Conservation (phyloP, 2,113 vertebrate genomes). For the Sinocyclocheilus anshuiensis region DNA sequence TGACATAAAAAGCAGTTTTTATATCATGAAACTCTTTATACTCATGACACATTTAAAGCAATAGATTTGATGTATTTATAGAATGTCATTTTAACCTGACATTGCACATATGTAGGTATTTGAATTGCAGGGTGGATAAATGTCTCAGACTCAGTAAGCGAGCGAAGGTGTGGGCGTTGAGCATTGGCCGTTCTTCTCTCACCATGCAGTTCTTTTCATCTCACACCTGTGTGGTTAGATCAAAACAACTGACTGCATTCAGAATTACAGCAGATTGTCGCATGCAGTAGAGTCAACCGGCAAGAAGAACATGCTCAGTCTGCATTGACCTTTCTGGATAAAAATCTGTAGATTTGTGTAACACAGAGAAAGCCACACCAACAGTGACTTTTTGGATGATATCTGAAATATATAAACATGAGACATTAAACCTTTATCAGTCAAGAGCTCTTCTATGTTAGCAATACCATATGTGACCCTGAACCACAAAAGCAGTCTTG, state of each 20-base stretch:
- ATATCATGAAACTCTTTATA: background rate
- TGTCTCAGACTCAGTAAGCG: background rate
- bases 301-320: background rate
- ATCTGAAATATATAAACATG: background rate
- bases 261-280: background rate
- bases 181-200: background rate
- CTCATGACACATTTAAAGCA: too few relatives aligned
- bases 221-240: slow-evolving; percentile 9
- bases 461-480: background rate
- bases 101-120: background rate
- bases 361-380: background rate
- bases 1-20: background rate
- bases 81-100: background rate
- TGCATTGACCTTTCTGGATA: background rate
- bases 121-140: background rate
- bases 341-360: background rate
- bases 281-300: background rate
- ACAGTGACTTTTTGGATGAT: background rate
- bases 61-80: background rate
- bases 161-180: background rate
- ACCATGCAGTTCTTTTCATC: slow-evolving; percentile 6
- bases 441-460: background rate
- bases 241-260: background rate
- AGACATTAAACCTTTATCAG: background rate
- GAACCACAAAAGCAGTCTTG: too few relatives aligned